Conservation (phyloP, 2,797 vertebrate species). For the Labeo calbasu region DNA sequence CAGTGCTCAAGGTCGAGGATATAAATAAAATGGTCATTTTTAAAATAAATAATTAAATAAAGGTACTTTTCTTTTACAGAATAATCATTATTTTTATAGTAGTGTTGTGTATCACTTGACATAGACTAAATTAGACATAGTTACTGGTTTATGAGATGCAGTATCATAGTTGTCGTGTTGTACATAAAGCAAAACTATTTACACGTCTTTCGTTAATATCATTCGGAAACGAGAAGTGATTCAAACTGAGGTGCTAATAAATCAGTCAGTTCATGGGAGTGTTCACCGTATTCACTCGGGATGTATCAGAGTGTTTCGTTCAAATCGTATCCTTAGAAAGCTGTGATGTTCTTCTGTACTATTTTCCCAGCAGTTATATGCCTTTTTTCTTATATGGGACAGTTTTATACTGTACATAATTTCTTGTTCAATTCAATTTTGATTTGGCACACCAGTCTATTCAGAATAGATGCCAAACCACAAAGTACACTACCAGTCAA, state of each 20-base stretch:
- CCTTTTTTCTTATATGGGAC: background rate
- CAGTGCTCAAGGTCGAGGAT: slow-evolving; percentile 20
- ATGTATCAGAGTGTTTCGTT: background rate
- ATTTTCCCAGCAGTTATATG: background rate
- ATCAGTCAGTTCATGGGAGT: slow-evolving; percentile 20
- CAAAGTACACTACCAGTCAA: background rate
- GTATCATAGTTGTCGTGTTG: slow-evolving; percentile 25
- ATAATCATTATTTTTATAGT: slow-evolving; percentile 41
- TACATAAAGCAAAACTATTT: slow-evolving; percentile 20
- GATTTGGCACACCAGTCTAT: background rate
- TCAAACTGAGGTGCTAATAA: slow-evolving; percentile 35
- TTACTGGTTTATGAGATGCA: slow-evolving; percentile 37
- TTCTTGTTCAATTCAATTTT: background rate
- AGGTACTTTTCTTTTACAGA: slow-evolving; percentile 32
- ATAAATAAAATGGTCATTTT: background rate
- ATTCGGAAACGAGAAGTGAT: background rate
- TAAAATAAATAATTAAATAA: background rate
- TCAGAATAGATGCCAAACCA: background rate
- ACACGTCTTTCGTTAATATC: background rate
- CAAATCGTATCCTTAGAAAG: background rate
- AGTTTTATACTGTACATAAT: background rate
- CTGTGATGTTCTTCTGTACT: background rate
- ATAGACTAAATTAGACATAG: slow-evolving; percentile 39
- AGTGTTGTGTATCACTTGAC: slow-evolving; percentile 32
- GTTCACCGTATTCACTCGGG: background rate